phyloP scores from a whole-genome alignment of 2,888 invertebrate species.

The Mythimna impura region DNA sequence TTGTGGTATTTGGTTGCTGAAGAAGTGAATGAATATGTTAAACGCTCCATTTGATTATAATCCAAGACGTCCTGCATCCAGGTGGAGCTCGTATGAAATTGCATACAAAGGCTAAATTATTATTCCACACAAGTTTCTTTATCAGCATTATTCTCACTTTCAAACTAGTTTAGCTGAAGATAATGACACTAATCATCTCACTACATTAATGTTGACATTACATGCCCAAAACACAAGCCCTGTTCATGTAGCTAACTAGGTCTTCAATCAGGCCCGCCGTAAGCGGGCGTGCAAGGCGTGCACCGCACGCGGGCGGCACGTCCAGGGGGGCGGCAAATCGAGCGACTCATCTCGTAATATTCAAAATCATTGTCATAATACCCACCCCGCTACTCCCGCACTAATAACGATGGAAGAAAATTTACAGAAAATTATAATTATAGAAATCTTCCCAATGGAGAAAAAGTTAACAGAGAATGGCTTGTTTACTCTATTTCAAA shows the following conservation, averaged over 20 bases:
- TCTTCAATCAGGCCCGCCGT: too few relatives aligned
- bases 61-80: background rate
- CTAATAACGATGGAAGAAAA: too few relatives aligned
- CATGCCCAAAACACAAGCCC: constrained; percentile 14
- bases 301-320: too few relatives aligned
- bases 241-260: constrained; percentile 23
- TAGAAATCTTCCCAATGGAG: too few relatives aligned
- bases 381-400: too few relatives aligned
- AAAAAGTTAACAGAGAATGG: too few relatives aligned
- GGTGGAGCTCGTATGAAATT: background rate
- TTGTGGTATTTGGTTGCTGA: background rate
- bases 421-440: too few relatives aligned
- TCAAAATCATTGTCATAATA: too few relatives aligned
- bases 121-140: constrained; percentile 1
- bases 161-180: constrained; percentile 2
- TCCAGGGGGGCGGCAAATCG: too few relatives aligned
- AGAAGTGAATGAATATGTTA: background rate
- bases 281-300: too few relatives aligned
- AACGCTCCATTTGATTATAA: background rate
- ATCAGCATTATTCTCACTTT: constrained; percentile 8
- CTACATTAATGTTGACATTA: constrained; percentile 15
- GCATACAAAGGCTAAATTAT: background rate
- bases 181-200: constrained; percentile 28
- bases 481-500: too few relatives aligned
- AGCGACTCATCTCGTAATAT: too few relatives aligned